phyloP scores from a whole-genome alignment of 2,888 invertebrate genomes.

The Nomada ferruginata region DNA sequence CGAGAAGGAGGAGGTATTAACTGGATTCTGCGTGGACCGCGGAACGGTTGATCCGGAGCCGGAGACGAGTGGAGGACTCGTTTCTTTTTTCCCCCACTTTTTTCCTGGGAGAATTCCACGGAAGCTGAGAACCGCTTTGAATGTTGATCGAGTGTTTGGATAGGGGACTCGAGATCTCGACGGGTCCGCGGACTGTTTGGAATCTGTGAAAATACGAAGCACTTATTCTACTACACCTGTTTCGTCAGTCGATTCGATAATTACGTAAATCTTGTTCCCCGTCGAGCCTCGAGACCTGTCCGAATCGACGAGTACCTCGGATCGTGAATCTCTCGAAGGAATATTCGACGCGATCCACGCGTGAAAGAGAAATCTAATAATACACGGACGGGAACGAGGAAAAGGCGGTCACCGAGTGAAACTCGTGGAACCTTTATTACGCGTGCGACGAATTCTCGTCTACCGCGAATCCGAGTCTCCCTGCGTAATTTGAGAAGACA shows the following conservation, averaged over 20 bases:
- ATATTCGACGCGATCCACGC: background rate
- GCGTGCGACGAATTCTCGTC: background rate
- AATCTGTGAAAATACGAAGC: background rate
- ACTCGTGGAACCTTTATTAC: background rate
- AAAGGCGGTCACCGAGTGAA: background rate
- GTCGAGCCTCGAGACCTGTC: background rate
- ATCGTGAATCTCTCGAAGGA: background rate
- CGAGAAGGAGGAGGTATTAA: background rate
- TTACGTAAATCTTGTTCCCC: background rate
- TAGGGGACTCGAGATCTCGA: background rate
- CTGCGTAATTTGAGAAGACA: too few relatives aligned
- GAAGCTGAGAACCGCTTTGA: conserved; percentile 1
- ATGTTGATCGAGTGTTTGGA: background rate
- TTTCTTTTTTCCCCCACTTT: background rate
- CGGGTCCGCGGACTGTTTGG: background rate
- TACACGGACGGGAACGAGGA: background rate
- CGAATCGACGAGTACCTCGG: background rate
- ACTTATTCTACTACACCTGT: conserved; percentile 24
- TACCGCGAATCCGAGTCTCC: background rate
- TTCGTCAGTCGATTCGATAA: background rate
- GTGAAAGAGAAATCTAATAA: background rate
- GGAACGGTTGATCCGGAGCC: conserved; percentile 12
- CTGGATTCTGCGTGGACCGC: conserved; percentile 34
- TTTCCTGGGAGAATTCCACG: background rate
- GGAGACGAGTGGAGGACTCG: conserved; percentile 2